Percentiles rank a stretch among this genome's conserved stretches.
phyloP scores from a whole-genome alignment of 2,113 vertebrate species.

The Siniperca chuatsi region DNA sequence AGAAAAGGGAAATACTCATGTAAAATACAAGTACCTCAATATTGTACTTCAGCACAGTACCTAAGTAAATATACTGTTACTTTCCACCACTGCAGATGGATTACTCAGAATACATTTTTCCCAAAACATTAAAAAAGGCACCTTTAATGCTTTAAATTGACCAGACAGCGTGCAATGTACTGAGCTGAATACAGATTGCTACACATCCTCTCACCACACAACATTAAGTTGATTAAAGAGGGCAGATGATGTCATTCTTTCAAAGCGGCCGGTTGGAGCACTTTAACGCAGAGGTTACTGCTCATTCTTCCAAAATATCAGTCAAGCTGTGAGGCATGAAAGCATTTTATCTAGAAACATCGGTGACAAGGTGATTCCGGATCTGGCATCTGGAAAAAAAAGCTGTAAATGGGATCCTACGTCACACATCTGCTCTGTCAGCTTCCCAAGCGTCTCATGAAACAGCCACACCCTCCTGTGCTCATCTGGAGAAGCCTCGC shows the following conservation, averaged over 20 bases:
- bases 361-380: neutral
- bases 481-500: slow-evolving; percentile 14
- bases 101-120: neutral
- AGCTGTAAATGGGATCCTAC: neutral
- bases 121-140: neutral
- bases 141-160: neutral
- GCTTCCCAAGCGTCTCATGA: slow-evolving; percentile 10
- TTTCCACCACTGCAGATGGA: neutral
- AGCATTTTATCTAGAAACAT: neutral
- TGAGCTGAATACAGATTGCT: neutral
- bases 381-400: neutral
- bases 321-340: neutral
- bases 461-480: slow-evolving; percentile 47
- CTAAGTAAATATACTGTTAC: neutral
- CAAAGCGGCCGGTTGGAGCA: neutral
- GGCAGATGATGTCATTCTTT: neutral
- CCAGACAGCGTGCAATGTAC: neutral
- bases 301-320: slow-evolving; percentile 11
- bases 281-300: neutral
- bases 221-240: slow-evolving; percentile 4
- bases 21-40: neutral
- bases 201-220: neutral
- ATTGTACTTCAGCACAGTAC: neutral
- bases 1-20: too few species aligned
- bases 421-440: slow-evolving; percentile 39